Evolutionary conservation across 2,888 invertebrate genomes (phyloP).

Genomic region (Stramonita haemastoma): DNA sequence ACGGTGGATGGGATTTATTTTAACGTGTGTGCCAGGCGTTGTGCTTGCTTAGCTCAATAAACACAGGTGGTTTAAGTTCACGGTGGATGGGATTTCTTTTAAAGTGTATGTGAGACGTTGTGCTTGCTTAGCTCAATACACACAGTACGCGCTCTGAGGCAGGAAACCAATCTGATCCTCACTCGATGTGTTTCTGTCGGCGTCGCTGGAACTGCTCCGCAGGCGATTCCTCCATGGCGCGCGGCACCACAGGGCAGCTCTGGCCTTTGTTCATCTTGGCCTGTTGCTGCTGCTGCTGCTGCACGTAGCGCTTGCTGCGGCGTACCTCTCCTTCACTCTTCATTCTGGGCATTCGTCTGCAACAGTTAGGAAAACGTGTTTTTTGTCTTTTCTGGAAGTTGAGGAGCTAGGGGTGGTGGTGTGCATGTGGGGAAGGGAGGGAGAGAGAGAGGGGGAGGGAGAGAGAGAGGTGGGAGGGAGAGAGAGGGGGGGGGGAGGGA

Average conservation of each 20-base stretch:
- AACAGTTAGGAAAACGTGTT: not conserved
- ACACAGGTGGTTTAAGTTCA: no score
- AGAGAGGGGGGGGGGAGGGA: not conserved
- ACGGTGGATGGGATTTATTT: no score
- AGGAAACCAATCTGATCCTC: not conserved
- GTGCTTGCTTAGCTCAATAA: no score
- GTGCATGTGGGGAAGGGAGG: not conserved
- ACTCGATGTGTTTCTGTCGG: slow-evolving; percentile 62
- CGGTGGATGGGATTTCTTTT: no score
- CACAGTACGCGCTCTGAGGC: no score
- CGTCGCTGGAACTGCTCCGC: slow-evolving; percentile 57
- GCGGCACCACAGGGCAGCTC: slow-evolving; percentile 34
- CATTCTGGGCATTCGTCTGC: slow-evolving; percentile 69
- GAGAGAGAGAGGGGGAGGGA: not conserved
- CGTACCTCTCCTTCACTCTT: slow-evolving; percentile 69
- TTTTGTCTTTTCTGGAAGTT: no score
- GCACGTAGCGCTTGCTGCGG: slow-evolving; percentile 63
- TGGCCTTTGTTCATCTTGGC: slow-evolving; percentile 38
- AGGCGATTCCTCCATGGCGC: slow-evolving; percentile 43
- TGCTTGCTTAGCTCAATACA: no score
- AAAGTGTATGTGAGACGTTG: not conserved
- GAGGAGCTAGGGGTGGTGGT: not conserved
- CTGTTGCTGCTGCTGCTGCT: not conserved
- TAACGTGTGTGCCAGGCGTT: no score
- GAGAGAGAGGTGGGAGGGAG: not conserved